These are phyloP conservation scores for Chlorocebus sabaeus DNA, from an alignment of 2,113 vertebrate genomes.

Conservation along the genomic window DNA sequence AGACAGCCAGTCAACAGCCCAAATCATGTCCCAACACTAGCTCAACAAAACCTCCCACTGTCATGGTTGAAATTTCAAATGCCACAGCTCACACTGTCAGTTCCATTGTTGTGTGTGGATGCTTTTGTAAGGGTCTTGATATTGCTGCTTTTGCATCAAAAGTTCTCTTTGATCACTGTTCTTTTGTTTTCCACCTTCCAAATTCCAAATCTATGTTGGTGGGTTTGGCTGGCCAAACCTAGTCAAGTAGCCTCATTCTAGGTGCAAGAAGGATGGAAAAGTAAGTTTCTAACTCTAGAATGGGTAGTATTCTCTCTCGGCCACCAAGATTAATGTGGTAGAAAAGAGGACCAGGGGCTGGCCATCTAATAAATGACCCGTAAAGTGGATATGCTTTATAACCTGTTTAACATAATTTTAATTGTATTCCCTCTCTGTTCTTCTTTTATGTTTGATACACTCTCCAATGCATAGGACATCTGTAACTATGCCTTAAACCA, in stretches of 20 bases:
- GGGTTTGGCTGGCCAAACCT: not conserved
- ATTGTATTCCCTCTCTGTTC: not conserved
- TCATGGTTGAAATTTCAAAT: not conserved
- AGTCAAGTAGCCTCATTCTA: not conserved
- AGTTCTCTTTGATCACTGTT: not conserved
- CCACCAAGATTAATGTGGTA: not conserved
- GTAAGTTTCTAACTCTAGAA: not conserved
- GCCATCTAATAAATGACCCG: not conserved
- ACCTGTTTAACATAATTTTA: not conserved
- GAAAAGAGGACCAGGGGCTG: not conserved
- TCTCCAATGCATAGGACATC: not conserved
- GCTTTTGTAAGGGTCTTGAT: not conserved
- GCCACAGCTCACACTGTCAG: not conserved
- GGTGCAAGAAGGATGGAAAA: not conserved
- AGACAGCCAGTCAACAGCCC: not conserved
- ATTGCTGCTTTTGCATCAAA: not conserved
- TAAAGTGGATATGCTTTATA: not conserved
- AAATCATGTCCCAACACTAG: not conserved
- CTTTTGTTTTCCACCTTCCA: not conserved
- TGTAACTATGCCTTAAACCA: not conserved
- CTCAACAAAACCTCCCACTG: not conserved
- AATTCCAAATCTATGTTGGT: not conserved
- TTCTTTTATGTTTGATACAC: not conserved
- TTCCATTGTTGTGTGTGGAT: not conserved
- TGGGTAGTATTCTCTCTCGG: fast-evolving